Base-by-base conservation (phyloP, 2,888 invertebrate species). In the Acleris cristana region DNA sequence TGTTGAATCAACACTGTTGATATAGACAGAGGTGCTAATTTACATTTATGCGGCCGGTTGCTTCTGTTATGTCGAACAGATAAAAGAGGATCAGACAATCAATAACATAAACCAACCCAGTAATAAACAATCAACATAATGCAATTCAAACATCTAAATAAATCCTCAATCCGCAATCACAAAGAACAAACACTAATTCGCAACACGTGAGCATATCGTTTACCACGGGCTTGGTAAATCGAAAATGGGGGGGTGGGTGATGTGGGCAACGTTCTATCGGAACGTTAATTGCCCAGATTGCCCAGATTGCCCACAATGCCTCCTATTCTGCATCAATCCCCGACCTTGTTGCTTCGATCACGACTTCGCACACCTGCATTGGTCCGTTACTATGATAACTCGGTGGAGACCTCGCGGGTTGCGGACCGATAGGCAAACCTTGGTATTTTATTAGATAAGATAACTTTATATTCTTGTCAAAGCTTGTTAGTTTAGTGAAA, bases 341-440 rank as follows among this genome's bases (percentile, higher is more conserved):
- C 68, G 74, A 71, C 88, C 88, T 87, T 88, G 88, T 76, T 69
- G 73, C 72, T 77, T 73, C 73, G 76, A 80, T 86, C 87, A 87
- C 85, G 87, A 86, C 73, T 78, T 72, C 21, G 80, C 76, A 77
- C 84, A 83, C 83, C 84, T 86, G 85, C 80, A 77, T 76, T 72
- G 73, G 34, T 64, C 66, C 70, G 52, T 40, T 40, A 62, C 54
- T 4, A 62, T 5, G 54, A 52, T n/a, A 62, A 23, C 16, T 12
- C 34, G 12, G 54, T 18, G 54, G 54, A 8, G 18, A 40, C 16
- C 30, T 26, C 26, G 55, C 55, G 34, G 19, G 19, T 40, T 40
- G 40, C 8, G 54, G 30, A 19, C 18, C 52, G 19, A 18, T 52
- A n/a, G 52, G 14, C 23, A 19, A 18, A 48, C 16, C 48, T 48